These are phyloP conservation scores for Cirrhinus mrigala DNA, from an alignment of 2,797 vertebrate genomes.

Conservation along the genomic window DNA sequence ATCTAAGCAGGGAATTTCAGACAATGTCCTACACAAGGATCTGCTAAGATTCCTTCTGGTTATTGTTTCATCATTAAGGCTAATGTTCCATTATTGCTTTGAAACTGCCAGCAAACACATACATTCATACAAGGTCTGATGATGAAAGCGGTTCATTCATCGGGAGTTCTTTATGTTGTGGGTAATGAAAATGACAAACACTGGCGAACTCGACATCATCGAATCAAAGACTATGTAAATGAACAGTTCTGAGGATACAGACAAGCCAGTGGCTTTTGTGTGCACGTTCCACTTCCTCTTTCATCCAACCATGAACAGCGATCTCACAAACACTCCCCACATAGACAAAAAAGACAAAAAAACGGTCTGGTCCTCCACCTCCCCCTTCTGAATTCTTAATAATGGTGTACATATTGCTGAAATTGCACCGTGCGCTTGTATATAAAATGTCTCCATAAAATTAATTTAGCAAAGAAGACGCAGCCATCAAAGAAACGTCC, in stretches of 20 bases:
- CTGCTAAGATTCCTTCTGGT: conserved; percentile 39
- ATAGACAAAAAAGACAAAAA: conserved; percentile 47
- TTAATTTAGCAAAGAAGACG: conserved; percentile 33
- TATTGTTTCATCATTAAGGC: conserved; percentile 68
- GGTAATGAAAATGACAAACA: conserved; percentile 38
- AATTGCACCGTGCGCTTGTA: background rate
- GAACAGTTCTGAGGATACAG: conserved; percentile 66
- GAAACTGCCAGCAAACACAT: conserved; percentile 19
- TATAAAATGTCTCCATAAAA: conserved; percentile 22
- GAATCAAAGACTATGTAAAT: conserved; percentile 71
- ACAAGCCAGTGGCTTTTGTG: conserved; percentile 68
- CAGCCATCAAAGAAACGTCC: conserved; percentile 32
- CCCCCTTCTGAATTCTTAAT: conserved; percentile 19
- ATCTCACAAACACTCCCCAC: conserved; percentile 58
- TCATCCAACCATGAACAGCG: conserved; percentile 61
- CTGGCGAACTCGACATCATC: conserved; percentile 67
- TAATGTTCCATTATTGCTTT: conserved; percentile 57
- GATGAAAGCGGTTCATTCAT: conserved; percentile 17
- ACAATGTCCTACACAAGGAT: conserved; percentile 68
- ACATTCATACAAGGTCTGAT: conserved; percentile 25
- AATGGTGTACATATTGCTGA: conserved; percentile 26
- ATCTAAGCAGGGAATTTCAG: conserved; percentile 67
- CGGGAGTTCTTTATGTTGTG: conserved; percentile 40
- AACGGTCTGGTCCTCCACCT: background rate
- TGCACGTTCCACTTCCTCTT: conserved; percentile 59